Evolutionary conservation across 2,113 vertebrate genomes (phyloP).

Genomic region (Seriola dumerili): DNA sequence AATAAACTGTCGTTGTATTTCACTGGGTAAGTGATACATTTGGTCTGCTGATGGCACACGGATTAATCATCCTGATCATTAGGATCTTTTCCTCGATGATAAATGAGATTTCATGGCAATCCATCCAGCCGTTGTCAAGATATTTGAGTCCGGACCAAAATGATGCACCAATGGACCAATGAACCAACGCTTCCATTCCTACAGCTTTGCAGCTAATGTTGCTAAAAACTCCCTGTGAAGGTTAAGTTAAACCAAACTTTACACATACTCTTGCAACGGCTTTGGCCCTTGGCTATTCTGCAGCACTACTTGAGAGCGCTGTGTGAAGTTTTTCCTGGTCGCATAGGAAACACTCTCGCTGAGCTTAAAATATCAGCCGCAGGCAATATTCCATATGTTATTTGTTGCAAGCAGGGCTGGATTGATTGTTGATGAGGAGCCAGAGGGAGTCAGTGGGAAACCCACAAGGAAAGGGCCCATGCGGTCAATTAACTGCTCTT

Average conservation of each 20-base stretch:
- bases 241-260: background rate
- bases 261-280: slow-evolving; percentile 17
- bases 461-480: background rate
- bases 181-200: background rate
- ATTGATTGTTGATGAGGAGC: slow-evolving; percentile 6
- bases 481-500: slow-evolving; percentile 13
- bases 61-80: no score
- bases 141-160: background rate
- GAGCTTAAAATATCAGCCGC: slow-evolving; percentile 21
- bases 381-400: slow-evolving; percentile 24
- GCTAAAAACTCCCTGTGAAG: background rate
- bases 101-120: no score
- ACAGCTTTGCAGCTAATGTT: background rate
- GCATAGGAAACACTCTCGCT: slow-evolving; percentile 6
- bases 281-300: slow-evolving; percentile 25
- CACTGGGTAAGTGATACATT: no score
- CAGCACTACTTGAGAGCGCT: background rate
- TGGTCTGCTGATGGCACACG: no score
- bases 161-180: background rate
- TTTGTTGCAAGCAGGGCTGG: slow-evolving; percentile 6
- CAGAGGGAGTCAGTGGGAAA: background rate
- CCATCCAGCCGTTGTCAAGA: no score
- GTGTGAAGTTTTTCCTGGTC: slow-evolving; percentile 3
- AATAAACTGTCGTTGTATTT: no score
- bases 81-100: no score